A percentile compares a stretch with the other conserved stretches of the same genome.
Conservation (phyloP, 2,113 vertebrate genomes). For the Montifringilla adamsi region DNA sequence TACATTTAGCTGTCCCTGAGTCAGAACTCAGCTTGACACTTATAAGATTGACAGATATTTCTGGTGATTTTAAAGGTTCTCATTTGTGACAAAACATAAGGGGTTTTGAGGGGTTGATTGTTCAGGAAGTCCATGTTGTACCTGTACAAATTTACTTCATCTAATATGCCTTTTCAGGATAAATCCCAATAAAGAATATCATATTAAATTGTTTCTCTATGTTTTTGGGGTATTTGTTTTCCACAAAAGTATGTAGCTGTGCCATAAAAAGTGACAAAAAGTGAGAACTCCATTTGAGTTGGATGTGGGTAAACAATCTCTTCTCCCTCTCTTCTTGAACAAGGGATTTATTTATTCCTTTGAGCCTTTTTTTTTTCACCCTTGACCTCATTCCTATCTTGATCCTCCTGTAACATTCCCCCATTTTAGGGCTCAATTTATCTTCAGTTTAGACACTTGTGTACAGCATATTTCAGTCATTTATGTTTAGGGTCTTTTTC, state of each 20-base stretch:
- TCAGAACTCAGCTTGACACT: neutral
- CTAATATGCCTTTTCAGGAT: neutral
- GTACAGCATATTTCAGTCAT: neutral
- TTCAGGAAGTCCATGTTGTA: neutral
- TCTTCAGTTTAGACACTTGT: neutral
- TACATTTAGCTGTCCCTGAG: neutral
- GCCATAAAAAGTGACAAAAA: neutral
- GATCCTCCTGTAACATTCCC: neutral
- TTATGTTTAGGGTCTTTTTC: neutral
- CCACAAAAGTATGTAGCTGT: neutral
- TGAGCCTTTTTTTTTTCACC: neutral
- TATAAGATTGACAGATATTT: neutral
- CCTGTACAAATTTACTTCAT: neutral
- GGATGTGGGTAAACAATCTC: too few species aligned
- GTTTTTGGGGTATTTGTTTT: neutral
- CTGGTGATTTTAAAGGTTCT: neutral
- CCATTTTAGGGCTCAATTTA: neutral
- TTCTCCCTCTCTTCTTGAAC: neutral
- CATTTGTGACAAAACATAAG: neutral
- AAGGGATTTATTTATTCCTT: neutral
- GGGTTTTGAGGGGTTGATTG: rapidly evolving
- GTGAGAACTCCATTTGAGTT: neutral
- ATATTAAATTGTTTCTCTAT: neutral
- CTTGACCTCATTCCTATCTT: neutral
- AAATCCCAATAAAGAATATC: neutral